Base-by-base conservation (phyloP, 2,113 vertebrate genomes). In the Cavia porcellus region DNA sequence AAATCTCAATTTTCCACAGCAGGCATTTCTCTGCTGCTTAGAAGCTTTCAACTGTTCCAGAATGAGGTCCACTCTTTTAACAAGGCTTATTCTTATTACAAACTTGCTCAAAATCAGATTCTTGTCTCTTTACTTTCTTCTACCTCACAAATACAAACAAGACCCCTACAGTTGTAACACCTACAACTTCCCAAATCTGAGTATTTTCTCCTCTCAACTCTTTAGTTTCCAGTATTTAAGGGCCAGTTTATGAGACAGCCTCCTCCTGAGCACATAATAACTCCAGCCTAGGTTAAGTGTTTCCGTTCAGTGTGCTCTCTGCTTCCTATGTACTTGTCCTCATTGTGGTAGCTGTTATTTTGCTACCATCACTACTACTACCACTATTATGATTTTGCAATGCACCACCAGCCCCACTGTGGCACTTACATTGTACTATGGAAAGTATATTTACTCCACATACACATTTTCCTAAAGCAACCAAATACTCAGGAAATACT, bases 1-100 rank as follows among this genome's bases (percentile, higher is more conserved):
- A 95, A 86, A 64, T 70, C 70, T 70, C 93, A 57, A 81, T 89
- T 88, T 86, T 87, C 19, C 55, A 90, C 24, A 90, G 75, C 72
- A 70, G 95, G 86, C 24, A 32, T n/a, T 7, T 93, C 52, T 81
- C 70, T 61, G 15, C 35, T 90, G 52, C 50, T 91, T 45, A 64
- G 61, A 92, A 74, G 35, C 15, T 62, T 83, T 87, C 38, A 74
- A 75, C 4, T 93, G 50, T 72, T 91, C 22, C 86, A 81, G 70
- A 68, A 95, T 50, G n/a, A n/a, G 88, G 20, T 64, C 25, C 32
- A 70, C 92, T 3, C 38, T 85, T 96, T 57, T 55, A 88, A 79
- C 24, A 80, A 89, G 28, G 72, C 24, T 91, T 96, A 89, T 45
- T 72, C 68, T 72, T 77, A 45, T 72, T 72, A 90, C 75, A 90